Evolutionary conservation across 35 echinoderm and acorn worm genomes (phyloP).

Genomic region (Patiria miniata): DNA sequence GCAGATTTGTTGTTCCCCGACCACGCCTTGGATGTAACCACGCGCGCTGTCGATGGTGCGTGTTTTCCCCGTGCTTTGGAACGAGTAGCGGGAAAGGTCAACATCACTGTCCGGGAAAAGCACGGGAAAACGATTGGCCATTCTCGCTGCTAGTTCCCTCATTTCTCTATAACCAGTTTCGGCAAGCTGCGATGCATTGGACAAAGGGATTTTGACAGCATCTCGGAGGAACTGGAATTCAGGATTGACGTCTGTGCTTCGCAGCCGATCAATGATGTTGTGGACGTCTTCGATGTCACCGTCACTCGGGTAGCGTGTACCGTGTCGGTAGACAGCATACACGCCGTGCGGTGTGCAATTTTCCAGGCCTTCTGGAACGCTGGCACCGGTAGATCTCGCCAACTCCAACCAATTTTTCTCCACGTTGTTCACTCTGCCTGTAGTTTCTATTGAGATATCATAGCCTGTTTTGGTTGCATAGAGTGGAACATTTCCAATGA

Average conservation of each 20-base stretch:
- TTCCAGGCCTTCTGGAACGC: constrained; percentile 8
- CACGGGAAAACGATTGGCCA: constrained; percentile 25
- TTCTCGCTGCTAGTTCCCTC: constrained; percentile 19
- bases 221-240: constrained; percentile 40
- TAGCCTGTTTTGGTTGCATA: constrained; percentile 13
- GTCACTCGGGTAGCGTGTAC: constrained; percentile 41
- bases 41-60: constrained; percentile 52
- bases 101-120: background rate
- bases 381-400: background rate
- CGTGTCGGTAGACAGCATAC: constrained; percentile 51
- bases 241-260: constrained; percentile 23
- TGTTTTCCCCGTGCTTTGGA: constrained; percentile 35
- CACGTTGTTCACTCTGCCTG: background rate
- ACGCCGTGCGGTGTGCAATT: constrained; percentile 33
- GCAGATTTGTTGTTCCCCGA: constrained; percentile 13
- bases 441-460: background rate
- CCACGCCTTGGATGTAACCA: constrained; percentile 44
- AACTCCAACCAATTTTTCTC: background rate
- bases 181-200: background rate
- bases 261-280: constrained; percentile 12
- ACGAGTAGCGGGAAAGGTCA: constrained; percentile 4
- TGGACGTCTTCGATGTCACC: constrained; percentile 2
- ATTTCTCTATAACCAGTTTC: constrained; percentile 41
- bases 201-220: background rate
- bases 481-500: background rate